These are phyloP conservation scores for Gobius niger DNA, from an alignment of 2,113 vertebrate species.

Conservation along the genomic window DNA sequence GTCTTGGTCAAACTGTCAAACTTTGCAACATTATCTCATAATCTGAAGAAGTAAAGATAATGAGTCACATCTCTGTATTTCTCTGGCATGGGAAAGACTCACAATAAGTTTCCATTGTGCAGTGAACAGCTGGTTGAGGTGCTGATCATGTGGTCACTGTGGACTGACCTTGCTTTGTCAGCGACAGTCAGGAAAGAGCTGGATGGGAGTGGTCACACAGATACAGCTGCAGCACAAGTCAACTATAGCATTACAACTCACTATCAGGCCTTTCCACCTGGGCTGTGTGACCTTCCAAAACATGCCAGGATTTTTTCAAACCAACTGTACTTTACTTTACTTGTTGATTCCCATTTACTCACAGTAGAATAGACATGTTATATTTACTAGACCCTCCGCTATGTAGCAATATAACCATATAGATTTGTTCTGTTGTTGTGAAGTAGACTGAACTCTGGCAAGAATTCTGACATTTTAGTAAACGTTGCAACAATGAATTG, in stretches of 20 bases:
- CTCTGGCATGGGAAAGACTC: slow-evolving; percentile 47
- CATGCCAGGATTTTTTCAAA: too few species aligned
- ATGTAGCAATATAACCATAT: too few species aligned
- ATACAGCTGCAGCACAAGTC: slow-evolving; percentile 12
- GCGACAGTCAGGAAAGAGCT: slow-evolving; percentile 47
- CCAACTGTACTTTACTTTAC: too few species aligned
- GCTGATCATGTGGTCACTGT: slow-evolving; percentile 46
- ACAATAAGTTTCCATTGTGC: slow-evolving; percentile 38
- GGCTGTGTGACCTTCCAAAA: slow-evolving; percentile 1
- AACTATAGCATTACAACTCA: slow-evolving; percentile 18
- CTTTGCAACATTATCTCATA: too few species aligned
- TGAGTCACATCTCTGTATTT: neutral
- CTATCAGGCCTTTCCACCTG: slow-evolving; percentile 4
- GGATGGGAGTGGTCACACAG: slow-evolving; percentile 31
- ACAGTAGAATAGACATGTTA: too few species aligned
- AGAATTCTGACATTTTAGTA: too few species aligned
- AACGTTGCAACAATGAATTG: too few species aligned
- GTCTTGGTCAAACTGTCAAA: too few species aligned
- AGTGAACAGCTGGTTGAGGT: slow-evolving; percentile 28
- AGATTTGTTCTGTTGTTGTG: too few species aligned
- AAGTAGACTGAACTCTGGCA: too few species aligned
- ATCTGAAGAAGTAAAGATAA: too few species aligned
- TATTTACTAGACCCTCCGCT: too few species aligned
- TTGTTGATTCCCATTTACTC: slow-evolving; percentile 8
- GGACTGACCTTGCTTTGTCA: slow-evolving; percentile 22